phyloP scores from a whole-genome alignment of 2,113 vertebrate genomes.

The Asarcornis scutulata region DNA sequence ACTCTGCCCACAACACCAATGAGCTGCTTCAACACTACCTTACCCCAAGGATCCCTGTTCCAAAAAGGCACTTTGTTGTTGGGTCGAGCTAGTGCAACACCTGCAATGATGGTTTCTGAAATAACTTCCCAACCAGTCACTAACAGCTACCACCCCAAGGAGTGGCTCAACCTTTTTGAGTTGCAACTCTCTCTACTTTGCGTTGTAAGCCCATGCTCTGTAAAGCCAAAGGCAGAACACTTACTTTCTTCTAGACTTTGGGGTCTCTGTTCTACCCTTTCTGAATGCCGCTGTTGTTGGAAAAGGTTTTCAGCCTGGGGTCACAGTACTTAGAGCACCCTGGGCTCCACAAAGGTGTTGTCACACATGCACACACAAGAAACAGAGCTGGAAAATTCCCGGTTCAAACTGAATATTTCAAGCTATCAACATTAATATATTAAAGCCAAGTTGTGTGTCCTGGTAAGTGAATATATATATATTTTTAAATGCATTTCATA shows the following conservation, averaged over 20 bases:
- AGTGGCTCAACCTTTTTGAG: neutral
- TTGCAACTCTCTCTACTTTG: neutral
- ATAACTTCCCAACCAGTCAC: neutral
- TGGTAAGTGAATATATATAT: neutral
- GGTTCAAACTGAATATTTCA: neutral
- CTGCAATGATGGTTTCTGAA: neutral
- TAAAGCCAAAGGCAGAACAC: neutral
- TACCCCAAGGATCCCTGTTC: neutral
- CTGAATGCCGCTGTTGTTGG: neutral
- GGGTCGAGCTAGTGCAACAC: neutral
- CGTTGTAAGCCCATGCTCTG: neutral
- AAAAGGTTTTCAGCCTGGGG: neutral
- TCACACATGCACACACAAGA: neutral
- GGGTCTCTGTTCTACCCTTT: neutral
- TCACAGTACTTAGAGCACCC: neutral
- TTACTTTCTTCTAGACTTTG: fast-evolving
- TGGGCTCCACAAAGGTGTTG: neutral
- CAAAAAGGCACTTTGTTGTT: neutral
- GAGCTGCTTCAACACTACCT: neutral
- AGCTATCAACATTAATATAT: neutral
- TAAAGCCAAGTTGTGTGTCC: neutral
- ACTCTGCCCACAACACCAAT: neutral
- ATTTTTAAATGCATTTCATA: too few species aligned
- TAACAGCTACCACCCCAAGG: neutral
- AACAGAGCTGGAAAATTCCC: neutral